A percentile compares a stretch with the other conserved stretches of the same genome.
These are phyloP conservation scores for Rhodeus uyekii DNA, from an alignment of 2,797 vertebrate species.

Conservation along the genomic window DNA sequence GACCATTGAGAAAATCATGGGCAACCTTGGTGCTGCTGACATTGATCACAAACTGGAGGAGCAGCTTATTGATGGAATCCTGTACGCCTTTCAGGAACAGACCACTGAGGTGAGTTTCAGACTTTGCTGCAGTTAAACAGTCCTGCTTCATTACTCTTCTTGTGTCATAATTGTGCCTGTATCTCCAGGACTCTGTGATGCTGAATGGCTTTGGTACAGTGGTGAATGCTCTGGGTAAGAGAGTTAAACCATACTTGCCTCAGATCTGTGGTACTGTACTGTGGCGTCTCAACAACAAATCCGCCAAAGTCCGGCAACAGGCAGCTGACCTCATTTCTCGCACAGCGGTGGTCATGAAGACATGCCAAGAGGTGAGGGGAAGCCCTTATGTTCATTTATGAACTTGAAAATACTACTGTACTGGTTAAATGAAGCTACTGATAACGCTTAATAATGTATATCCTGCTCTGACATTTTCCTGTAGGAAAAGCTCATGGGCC, in stretches of 20 bases:
- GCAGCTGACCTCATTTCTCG: slow-evolving; percentile 97
- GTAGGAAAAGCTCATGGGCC: slow-evolving; percentile 99
- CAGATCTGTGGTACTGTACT: slow-evolving; percentile 99
- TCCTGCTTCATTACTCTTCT: neutral
- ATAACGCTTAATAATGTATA: neutral
- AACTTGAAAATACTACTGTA: neutral
- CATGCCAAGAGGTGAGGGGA: slow-evolving; percentile 92
- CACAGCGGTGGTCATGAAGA: slow-evolving; percentile 99
- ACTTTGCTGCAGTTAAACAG: neutral
- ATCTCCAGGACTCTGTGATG: slow-evolving; percentile 96
- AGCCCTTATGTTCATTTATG: neutral
- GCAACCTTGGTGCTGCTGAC: slow-evolving; percentile 96
- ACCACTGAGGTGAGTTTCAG: slow-evolving; percentile 88
- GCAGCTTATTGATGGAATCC: slow-evolving; percentile 96
- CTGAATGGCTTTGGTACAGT: slow-evolving; percentile 98
- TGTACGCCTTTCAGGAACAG: slow-evolving; percentile 99
- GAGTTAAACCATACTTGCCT: slow-evolving; percentile 97
- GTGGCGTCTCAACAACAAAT: slow-evolving; percentile 99
- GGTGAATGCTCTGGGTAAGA: slow-evolving; percentile 97
- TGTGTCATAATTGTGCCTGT: neutral
- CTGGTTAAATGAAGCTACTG: neutral
- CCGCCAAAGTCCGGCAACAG: slow-evolving; percentile 97
- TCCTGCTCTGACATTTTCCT: neutral
- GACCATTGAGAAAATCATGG: slow-evolving; percentile 99
- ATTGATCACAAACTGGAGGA: slow-evolving; percentile 99